These are phyloP conservation scores for Harpagoxenus sublaevis DNA, from an alignment of 2,888 invertebrate genomes.

Conservation along the genomic window DNA sequence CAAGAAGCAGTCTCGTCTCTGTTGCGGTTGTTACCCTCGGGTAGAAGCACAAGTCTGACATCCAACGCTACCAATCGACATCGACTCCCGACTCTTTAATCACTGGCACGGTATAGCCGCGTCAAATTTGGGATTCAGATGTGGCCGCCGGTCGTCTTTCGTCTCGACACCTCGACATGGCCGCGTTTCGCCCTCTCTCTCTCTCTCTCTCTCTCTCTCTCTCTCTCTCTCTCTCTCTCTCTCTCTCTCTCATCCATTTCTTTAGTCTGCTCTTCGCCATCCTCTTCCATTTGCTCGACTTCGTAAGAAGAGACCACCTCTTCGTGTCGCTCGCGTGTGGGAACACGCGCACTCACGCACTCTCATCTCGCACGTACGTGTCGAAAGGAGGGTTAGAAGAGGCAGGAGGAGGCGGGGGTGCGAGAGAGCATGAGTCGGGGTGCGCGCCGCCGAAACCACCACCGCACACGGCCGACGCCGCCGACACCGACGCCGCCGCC, in stretches of 20 bases:
- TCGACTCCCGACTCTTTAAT: conserved; percentile 71
- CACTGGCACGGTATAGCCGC: conserved; percentile 60
- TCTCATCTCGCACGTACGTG: conserved; percentile 30
- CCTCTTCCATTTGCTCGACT: conserved; percentile 28
- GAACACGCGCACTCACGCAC: conserved; percentile 41
- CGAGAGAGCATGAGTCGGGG: conserved; percentile 67
- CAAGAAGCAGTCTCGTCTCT: neutral
- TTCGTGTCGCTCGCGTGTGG: conserved; percentile 38
- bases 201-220: neutral
- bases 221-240: neutral
- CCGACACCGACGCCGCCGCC: conserved; percentile 65
- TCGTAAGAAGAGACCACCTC: conserved; percentile 30
- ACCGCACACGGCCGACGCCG: conserved; percentile 69
- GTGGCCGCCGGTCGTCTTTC: conserved; percentile 61
- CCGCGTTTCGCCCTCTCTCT: conserved; percentile 61
- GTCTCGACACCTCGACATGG: conserved; percentile 69
- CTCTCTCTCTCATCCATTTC: conserved; percentile 12
- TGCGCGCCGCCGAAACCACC: conserved; percentile 78
- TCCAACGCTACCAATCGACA: conserved; percentile 65
- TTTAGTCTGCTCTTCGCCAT: conserved; percentile 43
- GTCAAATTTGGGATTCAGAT: conserved; percentile 76
- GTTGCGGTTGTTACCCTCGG: conserved; percentile 17
- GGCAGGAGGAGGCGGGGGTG: conserved; percentile 58
- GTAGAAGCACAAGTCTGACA: conserved; percentile 31
- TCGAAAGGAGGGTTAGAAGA: conserved; percentile 51